Conservation (phyloP, 2,797 vertebrate genomes). For the Pantherophis alleghaniensis region DNA sequence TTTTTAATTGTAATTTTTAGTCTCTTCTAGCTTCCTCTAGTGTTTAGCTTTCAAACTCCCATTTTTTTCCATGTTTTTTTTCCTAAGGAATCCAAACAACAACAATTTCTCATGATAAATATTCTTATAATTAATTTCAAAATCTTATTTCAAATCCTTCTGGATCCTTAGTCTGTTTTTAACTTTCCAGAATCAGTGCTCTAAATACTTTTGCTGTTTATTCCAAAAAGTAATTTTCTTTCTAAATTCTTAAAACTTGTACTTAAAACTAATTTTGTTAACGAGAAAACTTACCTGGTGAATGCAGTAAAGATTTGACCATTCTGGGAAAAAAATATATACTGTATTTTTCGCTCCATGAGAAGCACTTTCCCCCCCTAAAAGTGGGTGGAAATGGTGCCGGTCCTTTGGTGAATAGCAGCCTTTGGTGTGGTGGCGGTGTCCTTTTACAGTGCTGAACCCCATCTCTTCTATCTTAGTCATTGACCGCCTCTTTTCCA, state of each 20-base stretch:
- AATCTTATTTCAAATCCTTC: neutral
- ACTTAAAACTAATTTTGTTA: neutral
- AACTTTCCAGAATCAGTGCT: neutral
- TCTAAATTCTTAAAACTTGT: neutral
- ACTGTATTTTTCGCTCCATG: too few species aligned
- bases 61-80: neutral
- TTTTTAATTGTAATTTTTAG: neutral
- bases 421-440: accelerated
- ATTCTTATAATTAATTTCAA: neutral
- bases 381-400: too few species aligned
- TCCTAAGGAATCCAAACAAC: neutral
- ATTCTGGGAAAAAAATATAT: neutral
- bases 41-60: neutral
- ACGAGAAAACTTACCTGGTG: neutral
- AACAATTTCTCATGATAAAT: neutral
- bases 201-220: neutral
- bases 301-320: neutral
- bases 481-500: too few species aligned
- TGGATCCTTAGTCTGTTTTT: neutral
- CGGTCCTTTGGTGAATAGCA: too few species aligned
- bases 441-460: too few species aligned
- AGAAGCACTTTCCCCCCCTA: too few species aligned
- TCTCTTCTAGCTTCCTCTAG: neutral
- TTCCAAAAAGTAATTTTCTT: neutral
- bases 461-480: too few species aligned